Evolutionary conservation across 2,797 vertebrate genomes (phyloP), one percentile per base, ranked within the genome.

Genomic region (Gallinago solitaria): DNA sequence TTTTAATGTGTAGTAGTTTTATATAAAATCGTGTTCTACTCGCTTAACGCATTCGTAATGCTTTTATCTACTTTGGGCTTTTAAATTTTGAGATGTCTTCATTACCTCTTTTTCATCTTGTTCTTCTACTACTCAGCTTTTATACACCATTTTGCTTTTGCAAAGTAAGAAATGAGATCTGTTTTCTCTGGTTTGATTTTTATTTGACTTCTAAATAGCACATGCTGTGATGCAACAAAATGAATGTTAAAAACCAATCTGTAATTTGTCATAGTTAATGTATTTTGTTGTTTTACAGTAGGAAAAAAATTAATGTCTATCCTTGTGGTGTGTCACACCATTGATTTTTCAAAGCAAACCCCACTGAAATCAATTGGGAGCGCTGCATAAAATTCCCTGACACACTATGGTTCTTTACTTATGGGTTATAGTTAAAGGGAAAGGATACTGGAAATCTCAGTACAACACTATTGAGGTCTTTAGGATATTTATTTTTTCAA

Each of bases 271-370:
- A 48, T 71, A 53, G 61, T 79, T 56, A 77, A 69, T 81, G 35
- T 43, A 56, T 90, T 94, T 91, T 79, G 20, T 33, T 93, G 32
- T 61, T 89, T 95, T 75, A 30, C 56, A 88, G 28, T 47, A 50
- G 35, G 50, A 74, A 92, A 73, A 68, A 37, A 41, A 3, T 28
- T 75, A 50, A 79, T 69, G 45, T 70, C 41, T 61, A 9, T 80
- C 70, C 89, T 83, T 78, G 16, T 77, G n/a, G 2, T 93, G 16
- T 69, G 37, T 87, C 63, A 63, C 65, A 47, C n/a, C 25, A 94
- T 79, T 91, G 76, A 86, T 91, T 95, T 94, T 85, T 79, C 59
- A 90, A 88, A 94, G 50, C 24, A 78, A 80, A 83, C 48, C 47
- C 35, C 39, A 27, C 33, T 77, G 60, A 94, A 93, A 94, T 93